Conservation (phyloP, 2,888 invertebrate species). For the Dasysyrphus albostriatus region DNA sequence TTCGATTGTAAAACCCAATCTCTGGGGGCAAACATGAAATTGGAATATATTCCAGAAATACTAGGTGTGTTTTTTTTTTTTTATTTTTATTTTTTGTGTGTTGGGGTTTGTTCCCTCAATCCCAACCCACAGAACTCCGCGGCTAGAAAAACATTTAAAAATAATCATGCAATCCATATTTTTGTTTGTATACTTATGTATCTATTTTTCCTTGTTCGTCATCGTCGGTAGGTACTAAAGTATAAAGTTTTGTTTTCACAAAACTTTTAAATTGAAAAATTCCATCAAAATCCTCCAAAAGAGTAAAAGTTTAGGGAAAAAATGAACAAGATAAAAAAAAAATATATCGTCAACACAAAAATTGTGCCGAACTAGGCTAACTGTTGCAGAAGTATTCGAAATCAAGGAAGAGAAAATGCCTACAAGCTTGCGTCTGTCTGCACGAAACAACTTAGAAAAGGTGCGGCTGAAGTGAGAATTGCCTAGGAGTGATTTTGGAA, state of each 20-base stretch:
- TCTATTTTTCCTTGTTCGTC: constrained; percentile 4
- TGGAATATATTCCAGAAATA: constrained; percentile 15
- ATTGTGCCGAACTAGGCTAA: constrained; percentile 13
- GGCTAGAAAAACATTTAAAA: constrained; percentile 59
- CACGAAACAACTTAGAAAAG: not conserved
- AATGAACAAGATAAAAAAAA: not conserved
- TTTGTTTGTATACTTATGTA: constrained; percentile 27
- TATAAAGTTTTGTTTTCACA: constrained; percentile 42
- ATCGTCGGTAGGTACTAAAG: constrained; percentile 2
- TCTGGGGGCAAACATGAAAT: constrained; percentile 61
- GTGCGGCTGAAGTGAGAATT: not conserved
- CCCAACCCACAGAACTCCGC: not conserved
- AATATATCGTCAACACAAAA: constrained; percentile 15
- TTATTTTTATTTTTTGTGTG: not conserved
- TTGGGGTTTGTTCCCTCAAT: not conserved
- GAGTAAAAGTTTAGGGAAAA: constrained; percentile 44
- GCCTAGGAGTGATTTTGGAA: not conserved
- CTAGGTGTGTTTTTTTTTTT: constrained; percentile 9
- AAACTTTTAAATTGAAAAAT: constrained; percentile 71
- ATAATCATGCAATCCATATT: constrained; percentile 58
- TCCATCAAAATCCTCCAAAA: constrained; percentile 44
- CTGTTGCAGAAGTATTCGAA: constrained; percentile 60
- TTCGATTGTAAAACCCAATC: constrained; percentile 59
- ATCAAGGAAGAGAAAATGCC: not conserved
- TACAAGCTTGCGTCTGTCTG: not conserved